Evolutionary conservation across 2,113 vertebrate genomes (phyloP).

Genomic region (Crocuta crocuta): DNA sequence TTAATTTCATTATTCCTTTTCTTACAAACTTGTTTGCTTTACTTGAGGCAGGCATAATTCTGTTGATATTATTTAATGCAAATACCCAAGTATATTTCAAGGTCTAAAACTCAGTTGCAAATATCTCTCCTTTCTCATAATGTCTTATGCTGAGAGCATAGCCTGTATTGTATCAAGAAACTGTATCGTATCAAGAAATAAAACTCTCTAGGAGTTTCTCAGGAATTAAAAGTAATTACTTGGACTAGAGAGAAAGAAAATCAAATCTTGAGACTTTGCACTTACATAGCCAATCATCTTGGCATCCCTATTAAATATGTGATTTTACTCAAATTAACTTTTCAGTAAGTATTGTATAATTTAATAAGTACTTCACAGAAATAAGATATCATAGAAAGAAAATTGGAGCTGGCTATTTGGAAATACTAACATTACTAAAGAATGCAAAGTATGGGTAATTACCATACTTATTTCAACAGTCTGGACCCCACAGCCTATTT

Average conservation of each 20-base stretch:
- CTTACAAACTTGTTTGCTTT: background rate
- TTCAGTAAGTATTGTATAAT: background rate
- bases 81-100: background rate
- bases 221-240: background rate
- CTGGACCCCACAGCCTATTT: background rate
- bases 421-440: constrained; percentile 21
- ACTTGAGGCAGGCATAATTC: background rate
- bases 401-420: background rate
- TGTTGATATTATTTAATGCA: background rate
- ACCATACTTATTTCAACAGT: constrained; percentile 6
- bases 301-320: background rate
- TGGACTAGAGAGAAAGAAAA: background rate
- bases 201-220: background rate
- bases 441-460: background rate
- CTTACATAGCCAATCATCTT: background rate
- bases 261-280: background rate
- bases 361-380: background rate
- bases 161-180: background rate
- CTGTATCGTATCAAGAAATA: background rate
- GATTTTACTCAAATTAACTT: background rate
- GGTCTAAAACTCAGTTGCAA: background rate
- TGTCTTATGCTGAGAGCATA: background rate
- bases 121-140: background rate
- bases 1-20: background rate
- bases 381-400: background rate